A percentile compares a stretch with the other conserved stretches of the same genome.
Conservation (phyloP, 1,140 invertebrate species). For the Notospermus geniculatus region DNA sequence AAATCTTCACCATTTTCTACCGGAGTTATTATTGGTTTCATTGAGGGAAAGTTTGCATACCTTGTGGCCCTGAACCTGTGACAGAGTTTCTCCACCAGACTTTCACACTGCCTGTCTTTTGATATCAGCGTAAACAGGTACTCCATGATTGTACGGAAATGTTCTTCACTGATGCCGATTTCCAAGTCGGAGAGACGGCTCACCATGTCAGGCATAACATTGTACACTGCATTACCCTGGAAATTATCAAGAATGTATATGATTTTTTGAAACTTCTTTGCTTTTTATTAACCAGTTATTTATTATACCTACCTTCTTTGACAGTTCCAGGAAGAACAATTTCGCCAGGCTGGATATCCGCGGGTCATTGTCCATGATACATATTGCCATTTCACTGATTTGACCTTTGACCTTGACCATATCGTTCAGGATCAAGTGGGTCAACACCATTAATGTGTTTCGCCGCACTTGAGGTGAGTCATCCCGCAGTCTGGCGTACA, state of each 20-base stretch:
- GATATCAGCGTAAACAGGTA: slow-evolving; percentile 78
- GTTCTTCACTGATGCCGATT: slow-evolving; percentile 69
- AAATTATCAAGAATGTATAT: too few relatives aligned
- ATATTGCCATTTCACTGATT: slow-evolving; percentile 86
- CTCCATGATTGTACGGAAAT: slow-evolving; percentile 78
- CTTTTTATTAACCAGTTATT: too few relatives aligned
- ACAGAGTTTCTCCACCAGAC: slow-evolving; percentile 84
- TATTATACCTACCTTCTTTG: slow-evolving; percentile 77
- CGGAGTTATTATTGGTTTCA: too few relatives aligned
- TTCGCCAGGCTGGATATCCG: slow-evolving; percentile 70
- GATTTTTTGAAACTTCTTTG: too few relatives aligned
- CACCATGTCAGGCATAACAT: slow-evolving; percentile 91
- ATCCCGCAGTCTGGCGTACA: slow-evolving; percentile 81
- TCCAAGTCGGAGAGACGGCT: slow-evolving; percentile 79
- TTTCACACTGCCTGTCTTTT: slow-evolving; percentile 84
- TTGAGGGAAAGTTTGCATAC: slow-evolving; percentile 30
- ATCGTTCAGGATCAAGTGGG: slow-evolving; percentile 87
- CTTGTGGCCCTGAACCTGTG: slow-evolving; percentile 70
- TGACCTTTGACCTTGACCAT: slow-evolving; percentile 94
- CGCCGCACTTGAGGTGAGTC: slow-evolving; percentile 69
- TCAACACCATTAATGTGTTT: slow-evolving; percentile 80
- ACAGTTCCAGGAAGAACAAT: slow-evolving; percentile 81
- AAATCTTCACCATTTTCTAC: too few relatives aligned
- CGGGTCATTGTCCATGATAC: slow-evolving; percentile 73
- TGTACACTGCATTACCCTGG: slow-evolving; percentile 85